Evolutionary conservation across 2,113 vertebrate species (phyloP), one percentile per base, ranked within the genome.

Genomic region (Dunckerocampus dactyliophorus): DNA sequence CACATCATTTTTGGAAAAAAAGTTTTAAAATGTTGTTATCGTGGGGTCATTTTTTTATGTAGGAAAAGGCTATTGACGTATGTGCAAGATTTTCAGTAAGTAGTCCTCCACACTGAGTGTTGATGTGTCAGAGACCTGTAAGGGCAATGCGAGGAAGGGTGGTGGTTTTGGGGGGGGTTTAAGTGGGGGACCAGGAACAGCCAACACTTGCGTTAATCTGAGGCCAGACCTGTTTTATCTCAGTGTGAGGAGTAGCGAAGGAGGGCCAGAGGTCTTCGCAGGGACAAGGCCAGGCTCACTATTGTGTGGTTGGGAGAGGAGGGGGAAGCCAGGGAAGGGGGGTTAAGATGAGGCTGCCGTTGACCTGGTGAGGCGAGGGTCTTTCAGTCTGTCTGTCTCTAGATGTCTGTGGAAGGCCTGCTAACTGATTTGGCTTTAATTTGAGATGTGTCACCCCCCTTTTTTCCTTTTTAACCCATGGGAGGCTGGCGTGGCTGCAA

Each of bases 401-500:
- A 43, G 4, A 43, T 13, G 39, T 43, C 48, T 59, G 59, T 54
- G 66, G 71, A 72, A 63, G 79, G 63, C 51, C 74, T 60, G 62
- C 83, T 82, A 88, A 89, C 90, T 89, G 88, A 88, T 90, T 89
- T 86, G 80, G 55, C 81, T 77, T 65, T 89, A 86, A 91, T 89
- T 90, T 84, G 75, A 79, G 71, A 78, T 74, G 77, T 79, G 81
- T 70, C 75, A 61, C 75, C 65, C 69, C 61, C 48, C 71, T 72
- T 69, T 60, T 8, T 46, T 63, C 63, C 74, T 47, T 83, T 51
- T 21, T 72, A 72, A 71, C 82, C 72, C 85, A 77, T 58, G 80
- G 82, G 86, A 89, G 81, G 75, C 84, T 82, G 81, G 74, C 63
- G 78, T 72, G 59, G 72, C 72, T 82, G 82, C 84, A 87, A 88